Evolutionary conservation across 2,113 vertebrate genomes (phyloP).

Genomic region (Antigone vipio): DNA sequence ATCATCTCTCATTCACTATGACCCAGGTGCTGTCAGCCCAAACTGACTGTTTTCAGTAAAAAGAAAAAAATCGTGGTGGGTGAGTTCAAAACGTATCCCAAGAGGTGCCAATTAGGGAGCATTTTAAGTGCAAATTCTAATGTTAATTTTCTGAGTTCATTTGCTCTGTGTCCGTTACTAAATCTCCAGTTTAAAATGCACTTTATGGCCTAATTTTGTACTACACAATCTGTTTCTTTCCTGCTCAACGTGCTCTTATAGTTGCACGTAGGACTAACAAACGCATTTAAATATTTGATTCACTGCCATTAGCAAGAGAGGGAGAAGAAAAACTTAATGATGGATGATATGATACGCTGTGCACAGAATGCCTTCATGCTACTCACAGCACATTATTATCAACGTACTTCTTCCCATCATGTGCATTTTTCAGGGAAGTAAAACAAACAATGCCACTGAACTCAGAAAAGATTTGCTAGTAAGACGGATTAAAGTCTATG

Average conservation of each 20-base stretch:
- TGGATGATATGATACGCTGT: slow-evolving; percentile 35
- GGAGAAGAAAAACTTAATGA: slow-evolving; percentile 33
- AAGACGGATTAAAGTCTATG: slow-evolving; percentile 47
- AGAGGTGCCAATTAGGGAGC: slow-evolving; percentile 27
- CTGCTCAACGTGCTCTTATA: background rate
- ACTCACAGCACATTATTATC: slow-evolving; percentile 42
- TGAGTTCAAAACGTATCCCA: slow-evolving; percentile 29
- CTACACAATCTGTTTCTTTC: background rate
- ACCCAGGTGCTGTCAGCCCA: slow-evolving; percentile 65
- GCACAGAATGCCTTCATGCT: slow-evolving; percentile 65
- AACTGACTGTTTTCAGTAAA: slow-evolving; percentile 56
- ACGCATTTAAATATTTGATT: slow-evolving; percentile 67
- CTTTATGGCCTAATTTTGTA: background rate
- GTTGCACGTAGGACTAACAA: slow-evolving; percentile 34
- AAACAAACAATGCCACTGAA: slow-evolving; percentile 58
- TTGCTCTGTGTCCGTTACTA: background rate
- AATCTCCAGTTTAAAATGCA: background rate
- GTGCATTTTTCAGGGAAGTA: slow-evolving; percentile 43
- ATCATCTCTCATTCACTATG: slow-evolving; percentile 50
- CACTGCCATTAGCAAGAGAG: background rate
- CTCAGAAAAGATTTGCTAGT: slow-evolving; percentile 12
- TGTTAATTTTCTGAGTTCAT: slow-evolving; percentile 53
- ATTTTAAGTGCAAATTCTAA: slow-evolving; percentile 48
- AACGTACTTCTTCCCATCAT: slow-evolving; percentile 53
- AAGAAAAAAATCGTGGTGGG: slow-evolving; percentile 20